Evolutionary conservation across 2,797 vertebrate species (phyloP), one percentile per base, ranked within the genome.

Genomic region (Malurus splendens): DNA sequence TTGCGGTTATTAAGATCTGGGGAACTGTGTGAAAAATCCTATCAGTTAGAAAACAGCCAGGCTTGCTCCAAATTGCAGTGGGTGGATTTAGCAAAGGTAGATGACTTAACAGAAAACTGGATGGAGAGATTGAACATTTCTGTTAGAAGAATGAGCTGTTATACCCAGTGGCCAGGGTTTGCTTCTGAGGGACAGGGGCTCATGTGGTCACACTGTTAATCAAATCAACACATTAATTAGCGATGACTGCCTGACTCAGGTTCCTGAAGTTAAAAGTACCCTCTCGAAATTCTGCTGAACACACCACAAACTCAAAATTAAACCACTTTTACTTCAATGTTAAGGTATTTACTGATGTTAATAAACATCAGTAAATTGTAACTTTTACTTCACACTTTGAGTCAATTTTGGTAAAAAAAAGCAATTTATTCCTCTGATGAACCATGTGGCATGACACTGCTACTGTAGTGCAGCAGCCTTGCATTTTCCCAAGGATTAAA

Each of bases 401-500:
- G 36, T 36, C 36, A 36, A 36, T 36, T 36, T 36, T 36, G 36
- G 36, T 36, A 36, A 36, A 36, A 36, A 36, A 36, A 36, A 36
- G 10, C 32, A 13, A 7, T 81, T 38, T 68, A 36, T 71, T 83
- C 77, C 62, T 74, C 66, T 73, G 64, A 54, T 72, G 70, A 93
- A 15, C 48, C n/a, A 23, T 25, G 33, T 42, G 18, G 18, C 80
- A 76, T 82, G 72, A 71, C 64, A 80, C 47, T 45, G 18, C 41
- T 28, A 4, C 39, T 48, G 28, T 52, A 20, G 3, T 42, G 16
- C 59, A 65, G 41, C n/a, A 67, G 48, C 32, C 55, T 51, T 57
- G 59, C 14, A 18, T 42, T 82, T 89, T 65, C 27, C 67, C 47
- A 50, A 33, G 67, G 41, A 68, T 82, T 80, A 59, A 87, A 94